These are phyloP conservation scores for Steatornis caripensis DNA, from an alignment of 2,113 vertebrate species.

Conservation along the genomic window DNA sequence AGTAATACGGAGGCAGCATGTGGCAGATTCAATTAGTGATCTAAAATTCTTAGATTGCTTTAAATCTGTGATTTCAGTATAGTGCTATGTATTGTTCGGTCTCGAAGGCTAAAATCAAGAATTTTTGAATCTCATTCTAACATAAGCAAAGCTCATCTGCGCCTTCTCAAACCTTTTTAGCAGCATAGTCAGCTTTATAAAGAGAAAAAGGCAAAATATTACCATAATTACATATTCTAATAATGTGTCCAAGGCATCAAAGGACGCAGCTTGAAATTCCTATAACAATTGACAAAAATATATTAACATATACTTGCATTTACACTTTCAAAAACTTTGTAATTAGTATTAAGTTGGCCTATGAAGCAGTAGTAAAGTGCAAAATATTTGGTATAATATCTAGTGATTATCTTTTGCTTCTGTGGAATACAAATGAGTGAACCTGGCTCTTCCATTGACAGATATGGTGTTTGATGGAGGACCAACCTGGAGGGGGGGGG, in stretches of 20 bases:
- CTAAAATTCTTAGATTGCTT: constrained; percentile 29
- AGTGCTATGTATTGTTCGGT: constrained; percentile 24
- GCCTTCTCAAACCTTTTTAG: constrained; percentile 56
- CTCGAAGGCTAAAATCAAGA: constrained; percentile 46
- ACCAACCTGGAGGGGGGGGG: constrained; percentile 63
- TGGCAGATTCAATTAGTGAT: constrained; percentile 55
- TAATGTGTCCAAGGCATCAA: constrained; percentile 64
- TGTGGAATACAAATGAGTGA: constrained; percentile 46
- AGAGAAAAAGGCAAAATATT: constrained; percentile 60
- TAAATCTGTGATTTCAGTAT: constrained; percentile 33
- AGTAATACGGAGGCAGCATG: constrained; percentile 64
- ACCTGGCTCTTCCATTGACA: constrained; percentile 71
- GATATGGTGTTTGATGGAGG: constrained; percentile 72
- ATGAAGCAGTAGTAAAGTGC: constrained; percentile 54
- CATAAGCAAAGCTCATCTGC: constrained; percentile 50
- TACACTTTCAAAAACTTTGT: constrained; percentile 60
- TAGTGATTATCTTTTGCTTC: constrained; percentile 63
- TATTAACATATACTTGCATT: constrained; percentile 75
- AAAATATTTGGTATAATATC: constrained; percentile 20
- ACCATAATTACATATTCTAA: constrained; percentile 72
- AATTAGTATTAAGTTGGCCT: constrained; percentile 35
- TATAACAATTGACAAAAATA: constrained; percentile 62
- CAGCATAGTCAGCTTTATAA: constrained; percentile 69
- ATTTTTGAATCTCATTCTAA: constrained; percentile 17
- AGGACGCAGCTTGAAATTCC: constrained; percentile 44